These are phyloP conservation scores for Drosophila birchii DNA, from an alignment of 2,888 invertebrate genomes.

Conservation along the genomic window DNA sequence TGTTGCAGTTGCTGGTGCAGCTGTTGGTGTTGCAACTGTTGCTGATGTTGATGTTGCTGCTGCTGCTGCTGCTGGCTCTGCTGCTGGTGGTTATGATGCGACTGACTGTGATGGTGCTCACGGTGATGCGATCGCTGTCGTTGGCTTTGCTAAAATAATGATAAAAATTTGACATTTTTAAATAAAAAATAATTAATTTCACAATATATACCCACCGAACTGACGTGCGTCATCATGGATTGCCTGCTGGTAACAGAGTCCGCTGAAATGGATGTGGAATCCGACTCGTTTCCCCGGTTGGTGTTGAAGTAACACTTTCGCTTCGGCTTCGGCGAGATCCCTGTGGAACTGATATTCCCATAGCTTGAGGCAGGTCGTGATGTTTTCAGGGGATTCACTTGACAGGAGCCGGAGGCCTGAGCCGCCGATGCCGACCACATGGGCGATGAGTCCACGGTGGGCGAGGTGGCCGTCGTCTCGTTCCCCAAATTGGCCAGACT, in stretches of 20 bases:
- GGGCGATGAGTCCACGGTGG: slow-evolving; percentile 67
- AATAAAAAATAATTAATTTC: not conserved
- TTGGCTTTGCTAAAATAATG: slow-evolving; percentile 59
- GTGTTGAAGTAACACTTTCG: slow-evolving; percentile 80
- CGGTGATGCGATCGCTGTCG: slow-evolving; percentile 58
- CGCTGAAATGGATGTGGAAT: slow-evolving; percentile 88
- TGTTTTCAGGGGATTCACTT: slow-evolving; percentile 84
- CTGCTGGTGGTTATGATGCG: slow-evolving; percentile 59
- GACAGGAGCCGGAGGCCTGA: slow-evolving; percentile 82
- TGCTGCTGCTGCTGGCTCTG: slow-evolving; percentile 56
- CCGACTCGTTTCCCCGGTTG: slow-evolving; percentile 84
- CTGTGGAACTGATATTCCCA: slow-evolving; percentile 81
- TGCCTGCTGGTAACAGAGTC: slow-evolving; percentile 88
- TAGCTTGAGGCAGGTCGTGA: slow-evolving; percentile 84
- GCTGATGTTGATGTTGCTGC: slow-evolving; percentile 58
- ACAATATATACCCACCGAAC: slow-evolving; percentile 83
- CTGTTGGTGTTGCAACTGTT: slow-evolving; percentile 61
- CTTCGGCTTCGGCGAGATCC: slow-evolving; percentile 83
- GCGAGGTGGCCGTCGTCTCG: slow-evolving; percentile 51
- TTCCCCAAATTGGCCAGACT: slow-evolving; percentile 48
- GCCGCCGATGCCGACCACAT: slow-evolving; percentile 63
- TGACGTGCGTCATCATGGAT: slow-evolving; percentile 85
- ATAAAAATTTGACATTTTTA: not conserved
- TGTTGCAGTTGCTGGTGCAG: slow-evolving; percentile 72
- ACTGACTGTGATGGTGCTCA: slow-evolving; percentile 45